These are phyloP conservation scores for Chelonoidis abingdonii DNA, from an alignment of 2,113 vertebrate species.

Conservation along the genomic window DNA sequence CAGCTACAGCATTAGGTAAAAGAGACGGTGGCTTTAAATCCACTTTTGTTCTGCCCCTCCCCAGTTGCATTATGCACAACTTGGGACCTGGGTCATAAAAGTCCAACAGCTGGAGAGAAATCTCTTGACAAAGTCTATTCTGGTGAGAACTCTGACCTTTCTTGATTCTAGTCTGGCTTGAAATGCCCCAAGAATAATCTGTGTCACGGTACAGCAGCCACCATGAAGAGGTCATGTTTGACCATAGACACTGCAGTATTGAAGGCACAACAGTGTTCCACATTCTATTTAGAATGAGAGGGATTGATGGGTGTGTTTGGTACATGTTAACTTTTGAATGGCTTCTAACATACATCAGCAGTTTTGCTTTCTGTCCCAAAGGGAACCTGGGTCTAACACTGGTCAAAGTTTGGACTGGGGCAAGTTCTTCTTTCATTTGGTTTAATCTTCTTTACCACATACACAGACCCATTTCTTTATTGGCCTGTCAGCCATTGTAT, in stretches of 20 bases:
- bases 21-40: neutral
- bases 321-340: fast-evolving
- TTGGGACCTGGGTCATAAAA: neutral
- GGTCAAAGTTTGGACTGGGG: neutral
- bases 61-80: neutral
- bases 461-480: constrained; percentile 46
- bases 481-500: constrained; percentile 39
- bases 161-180: neutral
- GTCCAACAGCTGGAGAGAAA: neutral
- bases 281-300: neutral
- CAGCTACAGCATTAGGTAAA: neutral
- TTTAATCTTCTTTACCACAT: neutral
- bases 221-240: neutral
- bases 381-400: neutral
- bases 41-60: neutral
- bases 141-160: neutral
- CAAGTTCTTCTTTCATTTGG: neutral
- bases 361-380: neutral
- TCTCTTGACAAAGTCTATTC: neutral
- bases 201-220: fast-evolving
- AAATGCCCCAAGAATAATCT: no score
- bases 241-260: neutral
- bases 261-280: neutral
- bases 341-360: neutral
- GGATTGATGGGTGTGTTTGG: fast-evolving